Evolutionary conservation across 2,113 vertebrate genomes (phyloP).

Genomic region (Isichthys henryi): DNA sequence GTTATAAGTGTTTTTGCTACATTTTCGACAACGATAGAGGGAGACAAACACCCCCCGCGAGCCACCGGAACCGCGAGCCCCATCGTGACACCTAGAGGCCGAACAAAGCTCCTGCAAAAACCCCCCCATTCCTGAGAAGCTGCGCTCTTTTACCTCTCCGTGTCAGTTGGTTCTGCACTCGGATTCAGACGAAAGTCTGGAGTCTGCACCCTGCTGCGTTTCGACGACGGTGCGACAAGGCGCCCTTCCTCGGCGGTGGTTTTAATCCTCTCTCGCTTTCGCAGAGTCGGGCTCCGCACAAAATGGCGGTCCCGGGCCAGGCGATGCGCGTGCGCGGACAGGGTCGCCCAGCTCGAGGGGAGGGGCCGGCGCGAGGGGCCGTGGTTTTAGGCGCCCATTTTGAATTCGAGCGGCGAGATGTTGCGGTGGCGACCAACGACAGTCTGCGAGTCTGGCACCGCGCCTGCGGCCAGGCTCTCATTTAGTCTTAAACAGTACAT

Average conservation of each 20-base stretch:
- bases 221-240: slow-evolving; percentile 35
- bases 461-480: background rate
- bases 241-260: slow-evolving; percentile 57
- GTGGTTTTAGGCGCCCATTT: slow-evolving; percentile 56
- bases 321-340: slow-evolving; percentile 75
- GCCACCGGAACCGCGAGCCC: slow-evolving; percentile 80
- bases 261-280: slow-evolving; percentile 71
- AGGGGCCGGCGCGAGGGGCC: slow-evolving; percentile 62
- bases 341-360: slow-evolving; percentile 48
- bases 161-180: slow-evolving; percentile 45
- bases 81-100: slow-evolving; percentile 99
- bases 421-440: background rate
- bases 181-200: slow-evolving; percentile 43
- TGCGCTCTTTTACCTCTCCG: slow-evolving; percentile 46
- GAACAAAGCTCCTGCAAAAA: slow-evolving; percentile 93
- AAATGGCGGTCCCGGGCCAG: slow-evolving; percentile 75
- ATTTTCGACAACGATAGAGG: slow-evolving; percentile 86
- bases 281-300: slow-evolving; percentile 73
- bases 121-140: slow-evolving; percentile 60
- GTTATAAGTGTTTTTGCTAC: slow-evolving; percentile 58
- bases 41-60: slow-evolving; percentile 93
- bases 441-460: background rate
- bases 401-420: slow-evolving; percentile 26
- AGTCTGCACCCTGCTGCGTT: slow-evolving; percentile 45
- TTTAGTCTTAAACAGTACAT: background rate